These are phyloP conservation scores for Dicerorhinus sumatrensis DNA, from an alignment of 2,113 vertebrate genomes.

Conservation along the genomic window DNA sequence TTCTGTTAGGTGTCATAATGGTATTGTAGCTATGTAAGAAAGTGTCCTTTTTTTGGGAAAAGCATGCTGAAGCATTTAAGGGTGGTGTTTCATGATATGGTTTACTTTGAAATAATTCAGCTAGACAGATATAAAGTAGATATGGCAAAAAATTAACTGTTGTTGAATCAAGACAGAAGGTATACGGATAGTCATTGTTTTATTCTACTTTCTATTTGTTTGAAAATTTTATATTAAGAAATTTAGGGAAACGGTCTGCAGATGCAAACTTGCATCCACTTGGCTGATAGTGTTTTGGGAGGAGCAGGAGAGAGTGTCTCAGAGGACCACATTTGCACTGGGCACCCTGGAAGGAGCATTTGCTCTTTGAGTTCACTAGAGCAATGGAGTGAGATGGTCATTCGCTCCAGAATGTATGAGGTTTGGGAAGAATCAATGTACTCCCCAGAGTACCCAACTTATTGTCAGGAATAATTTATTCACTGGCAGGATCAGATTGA, in stretches of 20 bases:
- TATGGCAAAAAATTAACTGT: background rate
- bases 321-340: background rate
- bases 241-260: background rate
- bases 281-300: background rate
- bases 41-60: background rate
- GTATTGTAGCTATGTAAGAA: background rate
- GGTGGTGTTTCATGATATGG: background rate
- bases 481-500: background rate
- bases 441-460: background rate
- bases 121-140: background rate
- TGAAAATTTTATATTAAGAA: background rate
- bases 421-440: background rate
- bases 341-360: background rate
- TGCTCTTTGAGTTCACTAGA: background rate
- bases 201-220: background rate
- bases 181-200: background rate
- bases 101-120: background rate
- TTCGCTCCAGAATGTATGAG: background rate
- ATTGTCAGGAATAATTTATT: background rate
- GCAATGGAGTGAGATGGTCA: background rate
- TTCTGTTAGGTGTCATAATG: background rate
- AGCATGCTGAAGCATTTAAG: background rate
- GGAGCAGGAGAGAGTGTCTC: background rate
- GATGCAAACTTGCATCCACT: background rate
- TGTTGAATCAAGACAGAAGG: background rate